Evolutionary conservation across 1,140 invertebrate genomes (phyloP), one percentile per base, ranked within the genome.

Genomic region (Macrobrachium rosenbergii): DNA sequence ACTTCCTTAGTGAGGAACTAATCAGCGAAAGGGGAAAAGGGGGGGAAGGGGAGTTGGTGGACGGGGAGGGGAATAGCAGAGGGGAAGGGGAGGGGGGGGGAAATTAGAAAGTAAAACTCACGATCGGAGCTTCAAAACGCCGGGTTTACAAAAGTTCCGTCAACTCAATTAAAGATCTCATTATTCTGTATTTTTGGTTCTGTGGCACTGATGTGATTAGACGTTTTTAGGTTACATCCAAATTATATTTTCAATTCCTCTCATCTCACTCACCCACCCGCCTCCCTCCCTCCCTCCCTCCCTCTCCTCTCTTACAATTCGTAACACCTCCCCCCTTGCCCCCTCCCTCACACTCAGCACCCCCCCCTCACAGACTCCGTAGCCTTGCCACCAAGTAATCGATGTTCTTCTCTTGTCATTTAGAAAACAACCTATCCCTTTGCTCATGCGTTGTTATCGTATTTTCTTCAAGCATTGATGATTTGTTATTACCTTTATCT

Each of bases 181-280:
- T 52, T 52, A 52, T 52, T 52, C 52, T 52, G 52, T 52, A 52
- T 52, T 52, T 52, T 52, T 52, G 52, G 52, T 52, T 52, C 52
- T 52, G 52, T 52, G 52, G 52, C 52, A 52, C 52, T 52, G 52
- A 52, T 52, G 52, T 52, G 52, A 52, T 52, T 52, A 52, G 52
- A 52, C 52, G 52, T 52, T 52, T 52, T 52, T 52, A 52, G 52
- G 52, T 52, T 52, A 52, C 52, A 52, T 52, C 52, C 52, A 52
- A 52, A 52, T 52, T 52, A 52, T 52, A 52, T 52, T 52, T 52
- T 52, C 52, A 52, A 52, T 52, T 52, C 52, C 52, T 52, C 52
- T 52, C 52, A 28, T 59, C 77, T 79, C 77, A 45, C 58, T 21
- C 77, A 14, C 77, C 72, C 52, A 19, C 72, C 52, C 72, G 14